These are phyloP conservation scores for Phragmatobia fuliginosa DNA, from an alignment of 2,888 invertebrate genomes.

Conservation along the genomic window DNA sequence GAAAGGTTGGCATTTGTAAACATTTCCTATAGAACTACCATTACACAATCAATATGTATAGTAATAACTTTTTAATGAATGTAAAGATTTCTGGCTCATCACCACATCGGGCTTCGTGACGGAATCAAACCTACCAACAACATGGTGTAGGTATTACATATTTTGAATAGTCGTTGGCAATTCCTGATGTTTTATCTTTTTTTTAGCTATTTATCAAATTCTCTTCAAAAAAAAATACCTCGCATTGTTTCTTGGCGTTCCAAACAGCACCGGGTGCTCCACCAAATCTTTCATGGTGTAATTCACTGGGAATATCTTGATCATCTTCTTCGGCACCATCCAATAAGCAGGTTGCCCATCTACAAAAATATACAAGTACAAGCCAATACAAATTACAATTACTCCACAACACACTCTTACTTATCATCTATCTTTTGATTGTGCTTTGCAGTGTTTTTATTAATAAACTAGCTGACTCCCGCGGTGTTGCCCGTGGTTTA, in stretches of 20 bases:
- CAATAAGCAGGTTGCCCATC: conserved; percentile 89
- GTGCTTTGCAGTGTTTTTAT: too few species aligned
- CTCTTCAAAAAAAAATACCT: too few species aligned
- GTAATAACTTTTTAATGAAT: too few species aligned
- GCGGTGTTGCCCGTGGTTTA: too few species aligned
- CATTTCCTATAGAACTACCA: background rate
- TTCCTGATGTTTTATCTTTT: too few species aligned
- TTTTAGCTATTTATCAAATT: too few species aligned
- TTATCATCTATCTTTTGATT: background rate
- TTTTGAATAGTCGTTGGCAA: background rate
- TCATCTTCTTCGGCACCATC: conserved; percentile 82
- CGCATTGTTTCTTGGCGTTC: conserved; percentile 92
- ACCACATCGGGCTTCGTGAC: background rate
- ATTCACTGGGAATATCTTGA: conserved; percentile 72
- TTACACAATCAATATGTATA: too few species aligned
- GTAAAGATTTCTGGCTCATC: background rate
- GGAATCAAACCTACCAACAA: background rate
- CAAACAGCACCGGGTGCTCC: conserved; percentile 90
- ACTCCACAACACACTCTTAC: background rate
- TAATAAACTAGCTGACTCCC: too few species aligned
- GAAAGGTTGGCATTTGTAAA: background rate
- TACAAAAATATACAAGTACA: conserved; percentile 46
- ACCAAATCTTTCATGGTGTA: conserved; percentile 88
- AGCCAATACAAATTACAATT: background rate
- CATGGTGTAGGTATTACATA: too few species aligned